A percentile compares a stretch with the other conserved stretches of the same genome.
Conservation (phyloP, 2,113 vertebrate species). For the Thamnophis sirtalis region DNA sequence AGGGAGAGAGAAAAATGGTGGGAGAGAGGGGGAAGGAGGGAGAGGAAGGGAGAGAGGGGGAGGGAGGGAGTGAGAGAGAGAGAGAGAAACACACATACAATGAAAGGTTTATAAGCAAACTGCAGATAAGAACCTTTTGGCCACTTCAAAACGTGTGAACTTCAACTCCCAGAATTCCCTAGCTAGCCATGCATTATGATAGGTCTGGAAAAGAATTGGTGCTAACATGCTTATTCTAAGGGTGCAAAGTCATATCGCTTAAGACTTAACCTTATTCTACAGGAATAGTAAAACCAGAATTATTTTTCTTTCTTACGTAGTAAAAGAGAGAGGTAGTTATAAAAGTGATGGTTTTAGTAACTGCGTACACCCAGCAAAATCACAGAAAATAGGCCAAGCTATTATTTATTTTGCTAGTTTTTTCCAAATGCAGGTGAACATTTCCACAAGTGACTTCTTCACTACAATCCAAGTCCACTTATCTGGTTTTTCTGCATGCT, state of each 20-base stretch:
- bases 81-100: conserved; percentile 27
- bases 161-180: background rate
- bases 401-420: background rate
- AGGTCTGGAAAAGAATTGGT: background rate
- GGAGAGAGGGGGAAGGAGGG: no score
- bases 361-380: background rate
- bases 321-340: background rate
- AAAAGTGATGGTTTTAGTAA: background rate
- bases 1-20: no score
- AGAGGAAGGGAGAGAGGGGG: no score
- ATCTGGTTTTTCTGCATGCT: background rate
- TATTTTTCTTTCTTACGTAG: background rate
- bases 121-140: background rate
- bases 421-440: background rate
- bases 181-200: background rate
- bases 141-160: background rate
- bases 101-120: conserved; percentile 37
- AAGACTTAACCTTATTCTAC: background rate
- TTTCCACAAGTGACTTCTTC: background rate
- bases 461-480: background rate
- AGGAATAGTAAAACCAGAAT: background rate
- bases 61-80: no score
- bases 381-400: background rate
- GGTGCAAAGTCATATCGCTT: background rate
- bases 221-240: background rate